Evolutionary conservation across 2,797 vertebrate species (phyloP).

Genomic region (Danio tinwini): DNA sequence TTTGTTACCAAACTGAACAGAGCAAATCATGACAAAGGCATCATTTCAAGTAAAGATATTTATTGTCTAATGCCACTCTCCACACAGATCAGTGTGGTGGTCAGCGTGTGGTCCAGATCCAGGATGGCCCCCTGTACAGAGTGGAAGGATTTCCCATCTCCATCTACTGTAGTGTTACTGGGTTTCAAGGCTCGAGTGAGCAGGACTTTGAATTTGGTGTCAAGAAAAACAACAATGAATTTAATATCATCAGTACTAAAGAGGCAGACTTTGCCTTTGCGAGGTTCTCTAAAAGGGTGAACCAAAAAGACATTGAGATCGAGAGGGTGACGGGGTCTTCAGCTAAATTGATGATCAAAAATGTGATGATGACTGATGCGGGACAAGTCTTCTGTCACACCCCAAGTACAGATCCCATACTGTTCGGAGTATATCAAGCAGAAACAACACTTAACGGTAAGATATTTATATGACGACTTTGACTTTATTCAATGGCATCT

Average conservation of each 20-base stretch:
- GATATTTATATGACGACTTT: not conserved
- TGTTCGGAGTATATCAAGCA: constrained; percentile 67
- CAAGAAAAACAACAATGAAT: accelerated
- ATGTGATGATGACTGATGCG: constrained; percentile 64
- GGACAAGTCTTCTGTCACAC: constrained; percentile 75
- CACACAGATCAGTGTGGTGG: constrained; percentile 69
- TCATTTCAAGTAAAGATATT: too few species aligned
- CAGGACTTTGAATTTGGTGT: constrained; percentile 71
- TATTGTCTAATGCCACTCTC: not conserved
- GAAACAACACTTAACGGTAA: constrained; percentile 73
- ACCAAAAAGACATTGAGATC: constrained; percentile 51
- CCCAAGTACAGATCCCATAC: not conserved
- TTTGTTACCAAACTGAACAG: too few species aligned
- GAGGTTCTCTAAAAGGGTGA: not conserved
- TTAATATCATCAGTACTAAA: constrained; percentile 68
- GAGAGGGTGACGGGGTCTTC: constrained; percentile 64
- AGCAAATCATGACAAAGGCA: too few species aligned
- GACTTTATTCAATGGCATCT: too few species aligned
- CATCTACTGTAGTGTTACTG: constrained; percentile 76
- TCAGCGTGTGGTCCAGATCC: constrained; percentile 64
- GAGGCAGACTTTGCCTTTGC: constrained; percentile 37
- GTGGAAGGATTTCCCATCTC: constrained; percentile 66
- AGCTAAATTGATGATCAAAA: constrained; percentile 69
- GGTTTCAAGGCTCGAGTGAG: not conserved
- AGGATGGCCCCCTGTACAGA: constrained; percentile 77